Evolutionary conservation across 1,140 invertebrate genomes (phyloP).

Genomic region (Choristoneura fumiferana): DNA sequence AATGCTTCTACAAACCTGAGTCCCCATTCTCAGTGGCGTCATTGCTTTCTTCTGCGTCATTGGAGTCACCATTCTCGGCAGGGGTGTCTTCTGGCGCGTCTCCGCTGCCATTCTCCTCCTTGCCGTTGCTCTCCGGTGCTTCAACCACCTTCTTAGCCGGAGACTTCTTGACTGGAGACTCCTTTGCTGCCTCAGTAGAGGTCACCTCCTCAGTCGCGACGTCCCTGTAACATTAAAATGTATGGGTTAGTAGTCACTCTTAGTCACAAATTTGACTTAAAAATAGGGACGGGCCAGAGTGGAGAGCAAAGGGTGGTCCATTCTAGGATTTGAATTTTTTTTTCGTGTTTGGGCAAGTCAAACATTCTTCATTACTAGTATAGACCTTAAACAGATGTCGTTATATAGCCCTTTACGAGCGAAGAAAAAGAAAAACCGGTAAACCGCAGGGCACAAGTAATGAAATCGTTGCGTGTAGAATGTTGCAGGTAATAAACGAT

Average conservation of each 20-base stretch:
- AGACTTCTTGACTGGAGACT: slow-evolving; percentile 73
- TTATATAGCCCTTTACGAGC: too few relatives aligned
- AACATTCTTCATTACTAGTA: too few relatives aligned
- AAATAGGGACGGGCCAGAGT: too few relatives aligned
- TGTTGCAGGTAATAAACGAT: neutral
- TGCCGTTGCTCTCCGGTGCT: slow-evolving; percentile 78
- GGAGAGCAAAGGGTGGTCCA: too few relatives aligned
- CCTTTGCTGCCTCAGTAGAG: slow-evolving; percentile 60
- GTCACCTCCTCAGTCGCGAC: slow-evolving; percentile 64
- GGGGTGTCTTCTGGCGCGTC: slow-evolving; percentile 60
- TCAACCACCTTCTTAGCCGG: slow-evolving; percentile 67
- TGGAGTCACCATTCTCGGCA: slow-evolving; percentile 77
- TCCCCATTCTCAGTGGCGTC: slow-evolving; percentile 82
- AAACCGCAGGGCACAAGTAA: too few relatives aligned
- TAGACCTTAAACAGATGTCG: too few relatives aligned
- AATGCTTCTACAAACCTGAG: slow-evolving; percentile 62
- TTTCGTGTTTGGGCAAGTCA: too few relatives aligned
- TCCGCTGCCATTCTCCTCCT: slow-evolving; percentile 77
- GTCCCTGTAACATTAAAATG: slow-evolving; percentile 48
- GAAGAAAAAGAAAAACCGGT: too few relatives aligned
- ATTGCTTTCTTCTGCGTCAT: slow-evolving; percentile 78
- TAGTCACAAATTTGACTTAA: too few relatives aligned
- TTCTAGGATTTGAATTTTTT: too few relatives aligned
- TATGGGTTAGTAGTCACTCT: slow-evolving; percentile 13
- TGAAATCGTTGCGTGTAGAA: neutral